These are phyloP conservation scores for Bellardia pandia DNA, from an alignment of 2,888 invertebrate genomes.

Conservation along the genomic window DNA sequence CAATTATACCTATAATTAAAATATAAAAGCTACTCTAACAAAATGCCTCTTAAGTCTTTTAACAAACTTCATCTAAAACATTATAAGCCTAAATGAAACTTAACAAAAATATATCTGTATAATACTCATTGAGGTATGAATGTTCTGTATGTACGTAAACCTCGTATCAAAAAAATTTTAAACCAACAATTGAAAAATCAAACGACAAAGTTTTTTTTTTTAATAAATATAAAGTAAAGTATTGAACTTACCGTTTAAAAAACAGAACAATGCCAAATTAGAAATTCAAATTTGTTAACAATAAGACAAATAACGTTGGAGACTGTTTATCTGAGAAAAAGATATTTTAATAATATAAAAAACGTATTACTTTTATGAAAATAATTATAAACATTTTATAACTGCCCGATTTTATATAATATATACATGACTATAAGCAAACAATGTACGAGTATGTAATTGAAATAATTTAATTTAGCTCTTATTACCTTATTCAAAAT, in stretches of 20 bases:
- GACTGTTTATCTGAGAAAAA: constrained; percentile 61
- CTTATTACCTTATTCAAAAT: constrained; percentile 21
- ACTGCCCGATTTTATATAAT: constrained; percentile 43
- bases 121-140: constrained; percentile 45
- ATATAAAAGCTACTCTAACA: constrained; percentile 29
- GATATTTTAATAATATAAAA: constrained; percentile 22
- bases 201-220: constrained; percentile 1
- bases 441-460: neutral
- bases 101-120: neutral
- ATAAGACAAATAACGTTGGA: constrained; percentile 66
- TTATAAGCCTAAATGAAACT: constrained; percentile 26
- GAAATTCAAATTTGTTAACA: constrained; percentile 62
- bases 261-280: constrained; percentile 60
- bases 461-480: neutral
- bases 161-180: neutral
- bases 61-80: constrained; percentile 14
- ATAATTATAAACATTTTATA: constrained; percentile 24
- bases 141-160: constrained; percentile 42
- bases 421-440: neutral
- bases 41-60: constrained; percentile 35
- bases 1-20: neutral
- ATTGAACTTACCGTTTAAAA: neutral
- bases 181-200: neutral
- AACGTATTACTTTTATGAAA: constrained; percentile 18
- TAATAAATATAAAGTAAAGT: neutral